Percentiles rank a stretch among this genome's conserved stretches.
These are phyloP conservation scores for Drosophila tripunctata DNA, from an alignment of 2,888 invertebrate genomes.

Conservation along the genomic window DNA sequence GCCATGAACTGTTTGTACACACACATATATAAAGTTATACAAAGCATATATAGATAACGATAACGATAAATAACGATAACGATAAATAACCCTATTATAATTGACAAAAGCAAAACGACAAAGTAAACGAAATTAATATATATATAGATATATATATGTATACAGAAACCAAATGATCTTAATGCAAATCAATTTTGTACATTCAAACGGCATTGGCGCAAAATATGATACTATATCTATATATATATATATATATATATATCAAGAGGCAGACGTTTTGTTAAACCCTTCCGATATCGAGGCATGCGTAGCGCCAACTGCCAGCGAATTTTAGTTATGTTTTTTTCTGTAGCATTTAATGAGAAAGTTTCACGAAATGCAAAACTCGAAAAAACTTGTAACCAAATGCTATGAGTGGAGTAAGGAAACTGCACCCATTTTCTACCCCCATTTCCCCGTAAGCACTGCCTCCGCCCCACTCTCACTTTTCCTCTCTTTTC, in stretches of 20 bases:
- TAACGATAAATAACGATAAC: constrained; percentile 36
- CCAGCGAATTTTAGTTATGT: constrained; percentile 74
- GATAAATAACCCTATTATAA: constrained; percentile 42
- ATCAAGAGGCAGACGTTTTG: too few relatives aligned
- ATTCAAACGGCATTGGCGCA: too few relatives aligned
- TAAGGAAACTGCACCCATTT: neutral
- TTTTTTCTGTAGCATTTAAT: constrained; percentile 67
- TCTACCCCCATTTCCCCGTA: too few relatives aligned
- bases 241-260: constrained; percentile 25
- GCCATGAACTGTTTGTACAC: constrained; percentile 72
- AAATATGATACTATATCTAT: constrained; percentile 26
- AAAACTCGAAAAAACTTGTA: constrained; percentile 20
- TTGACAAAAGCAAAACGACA: constrained; percentile 55
- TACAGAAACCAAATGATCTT: constrained; percentile 74
- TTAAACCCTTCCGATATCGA: too few relatives aligned
- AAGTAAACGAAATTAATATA: constrained; percentile 65
- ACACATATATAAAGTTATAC: constrained; percentile 37
- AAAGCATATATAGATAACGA: constrained; percentile 19
- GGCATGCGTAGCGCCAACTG: constrained; percentile 64
- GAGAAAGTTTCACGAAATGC: constrained; percentile 42
- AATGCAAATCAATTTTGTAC: constrained; percentile 53
- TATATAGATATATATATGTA: too few relatives aligned
- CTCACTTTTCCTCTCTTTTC: constrained; percentile 1
- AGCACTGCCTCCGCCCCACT: constrained; percentile 31
- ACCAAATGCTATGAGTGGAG: constrained; percentile 17